phyloP scores from a whole-genome alignment of 2,888 invertebrate genomes.

The Coelogynopora nodosa region DNA sequence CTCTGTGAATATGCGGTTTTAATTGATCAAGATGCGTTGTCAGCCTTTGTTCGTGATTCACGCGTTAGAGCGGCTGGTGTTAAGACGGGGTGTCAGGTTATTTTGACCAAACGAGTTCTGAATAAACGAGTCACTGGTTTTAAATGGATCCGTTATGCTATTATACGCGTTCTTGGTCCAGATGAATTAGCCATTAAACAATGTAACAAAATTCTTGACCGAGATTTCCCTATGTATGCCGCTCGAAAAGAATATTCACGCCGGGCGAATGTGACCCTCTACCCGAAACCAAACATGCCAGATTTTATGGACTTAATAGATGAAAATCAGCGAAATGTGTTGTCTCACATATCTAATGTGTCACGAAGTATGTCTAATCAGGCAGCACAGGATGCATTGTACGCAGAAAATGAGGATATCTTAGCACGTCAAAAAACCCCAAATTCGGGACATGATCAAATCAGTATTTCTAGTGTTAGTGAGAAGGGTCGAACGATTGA shows the following conservation, averaged over 20 bases:
- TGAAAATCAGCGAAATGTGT: background rate
- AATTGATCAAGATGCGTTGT: background rate
- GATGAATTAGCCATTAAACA: conserved; percentile 29
- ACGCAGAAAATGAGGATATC: background rate
- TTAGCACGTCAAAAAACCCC: background rate
- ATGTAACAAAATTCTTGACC: conserved; percentile 36
- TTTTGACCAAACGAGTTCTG: conserved; percentile 5
- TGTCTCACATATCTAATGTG: background rate
- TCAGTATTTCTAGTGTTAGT: background rate
- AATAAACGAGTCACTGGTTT: conserved; percentile 27
- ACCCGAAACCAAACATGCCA: conserved; percentile 7
- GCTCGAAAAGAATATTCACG: conserved; percentile 30
- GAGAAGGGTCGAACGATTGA: background rate
- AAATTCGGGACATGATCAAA: background rate
- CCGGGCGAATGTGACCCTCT: background rate
- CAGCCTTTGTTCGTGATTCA: conserved; percentile 1
- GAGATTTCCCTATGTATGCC: conserved; percentile 12
- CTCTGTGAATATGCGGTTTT: background rate
- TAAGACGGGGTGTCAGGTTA: conserved; percentile 14
- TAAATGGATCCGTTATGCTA: conserved; percentile 32
- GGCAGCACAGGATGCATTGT: background rate
- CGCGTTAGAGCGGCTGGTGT: background rate
- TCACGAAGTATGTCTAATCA: background rate
- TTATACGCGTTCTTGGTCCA: conserved; percentile 7
- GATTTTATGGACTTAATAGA: background rate